Base-by-base conservation (phyloP, 2,113 vertebrate species). In the Actenoides lindsayi region DNA sequence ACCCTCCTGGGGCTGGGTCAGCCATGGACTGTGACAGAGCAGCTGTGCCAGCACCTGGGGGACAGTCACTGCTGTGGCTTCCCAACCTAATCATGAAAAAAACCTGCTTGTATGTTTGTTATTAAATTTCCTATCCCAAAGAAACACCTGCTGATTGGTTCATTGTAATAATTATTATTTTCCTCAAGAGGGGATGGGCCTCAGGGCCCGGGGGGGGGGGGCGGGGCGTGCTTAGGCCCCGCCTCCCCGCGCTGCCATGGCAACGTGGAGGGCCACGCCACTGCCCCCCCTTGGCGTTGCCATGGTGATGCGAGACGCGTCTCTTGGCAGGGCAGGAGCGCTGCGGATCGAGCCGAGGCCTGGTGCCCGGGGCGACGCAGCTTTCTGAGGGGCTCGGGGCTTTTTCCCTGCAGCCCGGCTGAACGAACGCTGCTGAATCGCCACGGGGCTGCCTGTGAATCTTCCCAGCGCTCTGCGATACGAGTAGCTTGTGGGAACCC, bases 61-160 rank as follows among this genome's bases (percentile, higher is more conserved):
- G 59, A 19, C 54, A 14, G 37, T 10, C 10, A 3, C 23, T 37
- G 51, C 35, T 2, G 0, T 3, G 4, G 7, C 41, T 5, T 15
- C 60, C 20, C 42, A 5, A 3, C 30, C 11, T 20, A 2, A 2
- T 14, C 5, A 41, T 10, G 30, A 11, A n/a, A 42, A 35, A 51
- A 28, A 41, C 6, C 10, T 3, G 37, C 1, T 19, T 33, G 24
- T 46, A 5, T 11, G 9, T n/a, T 16, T 50, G 41, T n/a, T 54
- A 89, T 89, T 78, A 62, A 48, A 78, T 67, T 83, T 65, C 16
- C 8, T 60, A 15, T 25, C 6, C 18, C 3, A 19, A 35, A 41
- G 30, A 51, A 59, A 42, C 7, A 1, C 25, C 53, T 20, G 20
- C 28, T 7, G 31, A 8, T 6, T 18, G 39, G 6, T 64, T 73